Base-by-base conservation (phyloP, 2,888 invertebrate species). In the Drosophila recens region DNA sequence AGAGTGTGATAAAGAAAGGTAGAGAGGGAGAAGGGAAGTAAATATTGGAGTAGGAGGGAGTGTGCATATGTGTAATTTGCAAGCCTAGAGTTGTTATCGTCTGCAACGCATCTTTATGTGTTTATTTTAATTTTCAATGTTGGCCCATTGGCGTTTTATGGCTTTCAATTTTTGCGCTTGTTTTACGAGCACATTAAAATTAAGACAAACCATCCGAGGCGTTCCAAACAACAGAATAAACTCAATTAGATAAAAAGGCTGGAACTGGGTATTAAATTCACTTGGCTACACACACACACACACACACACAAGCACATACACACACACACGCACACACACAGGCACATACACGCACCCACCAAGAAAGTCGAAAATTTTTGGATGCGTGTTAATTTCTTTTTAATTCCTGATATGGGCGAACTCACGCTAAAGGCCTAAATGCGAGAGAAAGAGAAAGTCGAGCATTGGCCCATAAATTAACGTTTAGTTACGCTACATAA, bases 371-470 rank as follows among this genome's bases (percentile, higher is more conserved):
- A 40, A 58, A 57, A 71, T 70, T 72, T 75, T 68, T 65, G 72
- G 87, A 56, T 78, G 88, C 83, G 85, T 88, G 85, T 86, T 86
- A 86, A 86, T 86, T 88, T 86, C 77, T 86, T 86, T 86, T 86
- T 86, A 86, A 86, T 88, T 88, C 75, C 76, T 58, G 58, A 49
- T 51, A 56, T 61, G 65, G 66, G 67, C 76, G 71, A 56, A 67
- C 77, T 61, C 66, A 57, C 49, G 73, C 69, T 45, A 51, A 66
- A 51, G 67, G 56, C 45, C 75, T 42, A 57, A 48, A 53, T 23
- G 52, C n/a, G 33, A 68, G 52, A 71, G 66, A 71, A 49, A 71
- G 66, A 71, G 76, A 79, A 75, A 82, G 75, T 75, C 45, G 54
- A 49, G 67, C 54, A 54, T 66, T 69, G 66, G 62, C 58, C 66